Base-by-base conservation (phyloP, 1,140 invertebrate genomes). In the Hermetia illucens region DNA sequence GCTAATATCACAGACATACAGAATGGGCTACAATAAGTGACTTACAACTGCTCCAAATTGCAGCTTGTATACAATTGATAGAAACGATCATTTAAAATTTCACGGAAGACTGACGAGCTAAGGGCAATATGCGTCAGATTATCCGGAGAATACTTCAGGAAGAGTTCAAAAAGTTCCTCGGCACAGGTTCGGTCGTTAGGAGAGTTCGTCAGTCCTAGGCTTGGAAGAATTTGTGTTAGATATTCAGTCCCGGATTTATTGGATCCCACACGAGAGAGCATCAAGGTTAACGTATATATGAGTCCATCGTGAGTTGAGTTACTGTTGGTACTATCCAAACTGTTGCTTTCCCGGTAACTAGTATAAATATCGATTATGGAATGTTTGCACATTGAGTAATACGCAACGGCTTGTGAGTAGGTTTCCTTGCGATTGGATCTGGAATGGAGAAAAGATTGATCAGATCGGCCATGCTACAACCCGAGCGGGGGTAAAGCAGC, bases 391-490 rank as follows among this genome's bases (percentile, higher is more conserved):
- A 27, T 27, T 27, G 13, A 27, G 13, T 27, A 27, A 27, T 27
- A 27, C 8, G 24, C 24, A 9, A 27, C 24, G 13, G 24, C 24
- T 27, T 27, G 24, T 27, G 24, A 27, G 13, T 27, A 27, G 37
- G 27, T 53, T 51, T 24, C 53, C 50, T 21, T 55, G 52, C 24
- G 51, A 50, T 3, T 52, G 21, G 9, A 56, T 44, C 5, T 51
- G 44, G 3, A 41, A 44, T 1, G 52, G 51, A 8, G 53, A 55
- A 15, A 58, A 58, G 21, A 43, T 55, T 1, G 55, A 48, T 5
- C 41, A 37, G 8, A 58, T 53, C 12, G n/a, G n/a, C n/a, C n/a
- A n/a, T n/a, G n/a, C n/a, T n/a, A n/a, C n/a, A n/a, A n/a, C n/a
- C n/a, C n/a, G n/a, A n/a, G n/a, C n/a, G n/a, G n/a, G n/a, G n/a